Conservation (phyloP, 2,113 vertebrate species). For the Phainopepla nitens region DNA sequence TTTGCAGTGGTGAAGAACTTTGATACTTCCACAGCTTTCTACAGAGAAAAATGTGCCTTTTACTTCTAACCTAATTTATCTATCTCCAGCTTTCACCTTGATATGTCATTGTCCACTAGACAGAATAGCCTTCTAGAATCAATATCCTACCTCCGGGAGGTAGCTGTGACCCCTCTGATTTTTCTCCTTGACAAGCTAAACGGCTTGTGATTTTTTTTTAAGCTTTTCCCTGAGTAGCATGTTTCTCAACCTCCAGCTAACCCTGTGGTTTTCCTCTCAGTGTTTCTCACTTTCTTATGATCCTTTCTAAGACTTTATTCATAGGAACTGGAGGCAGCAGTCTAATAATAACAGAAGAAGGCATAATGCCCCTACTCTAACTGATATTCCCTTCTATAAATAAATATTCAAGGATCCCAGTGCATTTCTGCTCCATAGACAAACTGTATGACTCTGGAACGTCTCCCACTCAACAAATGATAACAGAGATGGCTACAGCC, state of each 20-base stretch:
- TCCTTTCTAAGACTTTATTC: neutral
- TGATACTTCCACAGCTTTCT: neutral
- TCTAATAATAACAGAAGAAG: neutral
- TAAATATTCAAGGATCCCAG: neutral
- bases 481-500: neutral
- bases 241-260: neutral
- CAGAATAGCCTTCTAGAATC: neutral
- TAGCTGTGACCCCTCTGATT: neutral
- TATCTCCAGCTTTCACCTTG: neutral
- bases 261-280: neutral
- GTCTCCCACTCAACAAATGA: neutral
- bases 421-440: neutral
- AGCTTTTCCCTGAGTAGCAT: neutral
- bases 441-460: neutral
- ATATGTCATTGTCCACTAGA: neutral
- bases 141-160: neutral
- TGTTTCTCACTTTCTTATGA: neutral
- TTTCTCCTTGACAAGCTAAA: slow-evolving; percentile 1
- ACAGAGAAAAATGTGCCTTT: neutral
- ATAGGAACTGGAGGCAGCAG: neutral
- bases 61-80: neutral
- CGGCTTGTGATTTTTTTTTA: neutral
- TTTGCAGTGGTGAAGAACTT: neutral
- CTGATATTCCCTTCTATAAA: neutral
- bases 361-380: neutral